Base-by-base conservation (phyloP, 2,797 vertebrate species). In the Phyllotis vaccarum region DNA sequence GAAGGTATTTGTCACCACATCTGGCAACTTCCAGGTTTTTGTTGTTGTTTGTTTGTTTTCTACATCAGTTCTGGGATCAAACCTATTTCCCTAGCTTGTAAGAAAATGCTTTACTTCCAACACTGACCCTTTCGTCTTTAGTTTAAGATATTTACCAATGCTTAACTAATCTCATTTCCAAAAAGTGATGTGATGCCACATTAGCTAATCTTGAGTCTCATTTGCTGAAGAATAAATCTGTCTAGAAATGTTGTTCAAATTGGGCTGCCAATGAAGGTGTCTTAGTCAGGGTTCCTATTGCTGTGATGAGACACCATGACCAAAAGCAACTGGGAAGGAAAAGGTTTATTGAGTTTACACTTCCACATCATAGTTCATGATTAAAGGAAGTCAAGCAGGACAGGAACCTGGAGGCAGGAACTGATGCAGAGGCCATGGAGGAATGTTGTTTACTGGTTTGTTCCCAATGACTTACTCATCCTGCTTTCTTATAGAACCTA, bases 191-290 rank as follows among this genome's bases (percentile, higher is more conserved):
- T 56, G 83, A 85, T 91, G 27, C 13, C 46, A 90, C 34, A 85
- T n/a, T 86, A 96, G 83, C 85, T 95, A 79, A 76, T 68, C 22
- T 56, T 68, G 52, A 54, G 17, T 90, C 37, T 95, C 37, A 87
- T 81, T 89, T 75, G 58, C 87, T 74, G 54, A 34, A 86, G 70
- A 96, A n/a, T 79, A 91, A 93, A 93, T 91, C 40, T 91, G 4
- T 78, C 34, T 24, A 78, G 14, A 88, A 88, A 91, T 82, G 82
- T 88, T 68, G 22, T 66, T 95, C 34, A 40, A 91, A 95, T 76
- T 81, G 34, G 40, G 85, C 52, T 46, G 11, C 92, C 29, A 82
- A 31, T 76, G n/a, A 87, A 78, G 62, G 10, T 24, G 31, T 86
- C 82, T 68, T 17, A 24, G 62, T 49, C n/a, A 68, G 58, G 58